Base-by-base conservation (phyloP, 2,113 vertebrate species). In the Cinclus mexicanus region DNA sequence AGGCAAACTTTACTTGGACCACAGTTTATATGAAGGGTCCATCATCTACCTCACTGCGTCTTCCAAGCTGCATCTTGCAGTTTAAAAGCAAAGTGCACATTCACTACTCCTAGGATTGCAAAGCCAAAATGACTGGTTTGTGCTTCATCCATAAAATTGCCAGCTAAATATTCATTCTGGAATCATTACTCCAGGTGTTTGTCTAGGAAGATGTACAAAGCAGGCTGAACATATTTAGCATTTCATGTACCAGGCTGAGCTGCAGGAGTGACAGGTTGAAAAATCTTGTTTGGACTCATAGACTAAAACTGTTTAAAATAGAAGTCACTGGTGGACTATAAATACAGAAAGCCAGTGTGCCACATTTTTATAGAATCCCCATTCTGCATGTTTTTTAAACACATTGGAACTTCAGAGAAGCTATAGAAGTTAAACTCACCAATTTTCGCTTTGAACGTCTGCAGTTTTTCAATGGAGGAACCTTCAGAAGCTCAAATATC, bases 241-340 rank as follows among this genome's bases (percentile, higher is more conserved):
- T 96, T 95, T 97, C 80, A 59, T 88, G 56, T 25, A 84, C 63
- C 80, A 50, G 46, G 63, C 41, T 92, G 85, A 94, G 64, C 74
- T 53, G 80, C 4, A 1, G 70, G 55, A 88, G 37, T 93, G 89
- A 92, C 85, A 86, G 93, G 60, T 75, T 88, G 92, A 95, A 95
- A 95, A 93, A 95, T 89, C 94, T 95, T 92, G 74, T 93, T 96
- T 94, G 61, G 91, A 53, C 91, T 90, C 92, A 50, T 24, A 79
- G 86, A 89, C 87, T 87, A 94, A 95, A 96, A 86, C 59, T 5
- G 1, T 91, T 94, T 92, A 93, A 96, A 94, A 91, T 22, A 93
- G 92, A 93, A 90, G 59, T 94, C 81, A 91, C n/a, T 28, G 35
- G 52, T 94, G 87, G 69, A 50, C 81, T 88, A 83, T 91, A 91